Conservation (phyloP, 2,113 vertebrate genomes). For the Malurus alboscapulatus region DNA sequence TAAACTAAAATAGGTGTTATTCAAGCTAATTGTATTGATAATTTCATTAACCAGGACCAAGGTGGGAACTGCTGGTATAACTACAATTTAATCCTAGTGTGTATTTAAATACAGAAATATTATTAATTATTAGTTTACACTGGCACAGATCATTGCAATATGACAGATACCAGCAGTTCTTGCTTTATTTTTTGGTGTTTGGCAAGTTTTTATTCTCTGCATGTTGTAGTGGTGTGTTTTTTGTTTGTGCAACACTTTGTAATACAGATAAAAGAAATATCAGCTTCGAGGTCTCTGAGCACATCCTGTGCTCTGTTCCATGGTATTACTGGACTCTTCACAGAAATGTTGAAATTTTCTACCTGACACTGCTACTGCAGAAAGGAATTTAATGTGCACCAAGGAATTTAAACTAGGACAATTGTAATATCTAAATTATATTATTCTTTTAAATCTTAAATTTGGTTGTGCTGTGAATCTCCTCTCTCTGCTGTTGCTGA, state of each 20-base stretch:
- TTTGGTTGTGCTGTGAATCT: background rate
- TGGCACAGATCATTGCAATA: background rate
- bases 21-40: background rate
- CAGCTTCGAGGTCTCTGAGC: background rate
- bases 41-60: background rate
- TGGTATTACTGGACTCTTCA: accelerated
- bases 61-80: background rate
- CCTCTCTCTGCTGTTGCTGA: background rate
- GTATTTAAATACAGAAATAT: background rate
- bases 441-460: background rate
- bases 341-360: background rate
- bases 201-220: background rate
- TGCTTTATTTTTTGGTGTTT: background rate
- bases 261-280: background rate
- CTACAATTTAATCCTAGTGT: background rate
- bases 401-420: background rate
- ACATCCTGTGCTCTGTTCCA: background rate
- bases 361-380: too few species aligned
- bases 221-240: background rate
- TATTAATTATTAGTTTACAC: background rate
- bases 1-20: background rate
- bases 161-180: background rate
- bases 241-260: background rate
- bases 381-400: background rate
- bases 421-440: background rate